Base-by-base conservation (phyloP, 2,888 invertebrate genomes). In the Eudasyphora cyanicolor region DNA sequence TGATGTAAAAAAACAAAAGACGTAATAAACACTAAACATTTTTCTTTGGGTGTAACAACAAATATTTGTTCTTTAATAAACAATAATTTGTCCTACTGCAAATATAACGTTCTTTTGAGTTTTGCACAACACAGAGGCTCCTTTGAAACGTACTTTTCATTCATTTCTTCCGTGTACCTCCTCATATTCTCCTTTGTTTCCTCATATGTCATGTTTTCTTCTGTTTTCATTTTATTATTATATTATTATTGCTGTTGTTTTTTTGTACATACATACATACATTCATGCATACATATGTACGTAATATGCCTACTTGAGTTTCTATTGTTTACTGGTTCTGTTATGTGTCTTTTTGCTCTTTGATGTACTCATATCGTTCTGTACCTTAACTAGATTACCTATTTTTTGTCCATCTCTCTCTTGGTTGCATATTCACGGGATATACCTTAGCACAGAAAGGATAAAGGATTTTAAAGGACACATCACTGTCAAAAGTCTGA, bases 311-410 rank as follows among this genome's bases (percentile, higher is more conserved):
- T 35, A 71, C 77, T 62, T 45, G 60, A 27, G 70, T 67, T 14
- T 42, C 45, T 57, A 27, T 29, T 69, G 60, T 57, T 27, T 57
- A 57, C 57, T 62, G 60, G 71, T 71, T 49, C 32, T n/a, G 45
- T 45, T n/a, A 10, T 38, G 7, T 45, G 14, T 45, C n/a, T 45
- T 32, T 69, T 32, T 1, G 10, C 27, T 57, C 45, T 62, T 76
- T 76, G 57, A 21, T 70, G 17, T 70, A n/a, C 45, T 12, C 45
- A n/a, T 38, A 8, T 8, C 38, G 4, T 24, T 51, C 29, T 29
- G n/a, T 64, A 51, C 57, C 67, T 74, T 57, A 79, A 79, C 73
- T 73, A 73, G 79, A 79, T 79, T 79, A 78, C 64, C 64, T 78
- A 78, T 42, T 42, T 64, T 42, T 38, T 42, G 27, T n/a, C n/a